A percentile compares a stretch with the other conserved stretches of the same genome.
Evolutionary conservation across 2,797 vertebrate species (phyloP).

Genomic region (Margarornis squamiger): DNA sequence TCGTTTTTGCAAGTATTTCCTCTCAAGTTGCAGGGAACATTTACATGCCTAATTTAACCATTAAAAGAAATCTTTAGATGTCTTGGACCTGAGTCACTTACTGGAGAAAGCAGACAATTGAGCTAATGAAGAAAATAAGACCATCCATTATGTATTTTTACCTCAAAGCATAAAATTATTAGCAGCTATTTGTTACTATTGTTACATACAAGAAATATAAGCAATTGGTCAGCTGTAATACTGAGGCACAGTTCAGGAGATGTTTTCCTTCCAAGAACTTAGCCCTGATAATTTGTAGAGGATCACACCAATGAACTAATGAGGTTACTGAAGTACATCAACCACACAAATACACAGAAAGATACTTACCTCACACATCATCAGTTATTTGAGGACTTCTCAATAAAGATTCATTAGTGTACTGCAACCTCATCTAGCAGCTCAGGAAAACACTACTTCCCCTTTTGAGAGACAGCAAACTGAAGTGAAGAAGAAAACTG

Average conservation of each 20-base stretch:
- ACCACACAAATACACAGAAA: neutral
- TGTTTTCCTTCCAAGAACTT: neutral
- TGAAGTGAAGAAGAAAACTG: neutral
- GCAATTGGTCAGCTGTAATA: neutral
- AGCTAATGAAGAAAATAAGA: neutral
- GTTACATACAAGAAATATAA: neutral
- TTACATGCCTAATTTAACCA: neutral
- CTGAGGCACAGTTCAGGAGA: neutral
- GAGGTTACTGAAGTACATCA: neutral
- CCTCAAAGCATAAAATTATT: neutral
- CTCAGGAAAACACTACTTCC: neutral
- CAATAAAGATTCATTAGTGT: neutral
- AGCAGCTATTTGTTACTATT: neutral
- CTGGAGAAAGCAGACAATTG: neutral
- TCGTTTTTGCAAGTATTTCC: neutral
- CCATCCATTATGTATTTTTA: neutral
- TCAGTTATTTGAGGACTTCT: neutral
- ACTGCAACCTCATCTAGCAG: neutral
- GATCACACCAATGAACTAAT: neutral
- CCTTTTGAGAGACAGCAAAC: neutral
- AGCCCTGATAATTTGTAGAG: neutral
- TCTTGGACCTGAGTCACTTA: neutral
- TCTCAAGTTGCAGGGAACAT: neutral
- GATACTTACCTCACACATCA: neutral
- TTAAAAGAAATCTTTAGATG: neutral